Base-by-base conservation (phyloP, 2,113 vertebrate species). In the Ochotona curzoniae region DNA sequence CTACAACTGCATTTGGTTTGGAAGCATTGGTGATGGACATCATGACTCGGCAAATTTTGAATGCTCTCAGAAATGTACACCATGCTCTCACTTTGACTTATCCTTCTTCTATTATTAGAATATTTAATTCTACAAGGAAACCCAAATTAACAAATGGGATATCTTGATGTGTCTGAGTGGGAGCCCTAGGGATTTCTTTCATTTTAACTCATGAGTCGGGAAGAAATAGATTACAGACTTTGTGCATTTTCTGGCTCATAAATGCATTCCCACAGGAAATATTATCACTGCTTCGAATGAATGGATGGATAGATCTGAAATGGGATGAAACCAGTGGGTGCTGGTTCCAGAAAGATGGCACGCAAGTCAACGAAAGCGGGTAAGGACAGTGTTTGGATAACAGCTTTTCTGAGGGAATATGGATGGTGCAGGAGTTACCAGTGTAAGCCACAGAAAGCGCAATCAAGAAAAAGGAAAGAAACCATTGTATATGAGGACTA, bases 241-340 rank as follows among this genome's bases (percentile, higher is more conserved):
- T 20, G 5, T 8, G 32, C 4, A 63, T 18, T 69, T 91, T n/a
- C 12, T n/a, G 20, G 20, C 3, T 38, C 63, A 26, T 82, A 4
- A 18, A 32, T 35, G 35, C 82, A 82, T 91, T 21, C 14, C 54
- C 44, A 57, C 51, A 87, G 89, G 44, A 91, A 71, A 3, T 26
- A 35, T 35, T 71, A 17, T 47, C 80, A 35, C 1, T 71, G 17
- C 70, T 91, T 63, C 2, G 2, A 71, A 57, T 88, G 3, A 1
- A 17, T 10, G 89, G 93, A 23, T 88, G 93, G 79, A 35, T 69
- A 44, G 63, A 8, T 6, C 32, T 30, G 38, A 88, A 63, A 32
- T 32, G 0, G 17, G 28, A 57, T 83, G 71, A 35, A 83, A 47
- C 28, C 0, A 13, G 4, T 88, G 7, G 7, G 7, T 57, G 9